Base-by-base conservation (phyloP, 2,113 vertebrate genomes). In the Dolichallabes microphthalmus region DNA sequence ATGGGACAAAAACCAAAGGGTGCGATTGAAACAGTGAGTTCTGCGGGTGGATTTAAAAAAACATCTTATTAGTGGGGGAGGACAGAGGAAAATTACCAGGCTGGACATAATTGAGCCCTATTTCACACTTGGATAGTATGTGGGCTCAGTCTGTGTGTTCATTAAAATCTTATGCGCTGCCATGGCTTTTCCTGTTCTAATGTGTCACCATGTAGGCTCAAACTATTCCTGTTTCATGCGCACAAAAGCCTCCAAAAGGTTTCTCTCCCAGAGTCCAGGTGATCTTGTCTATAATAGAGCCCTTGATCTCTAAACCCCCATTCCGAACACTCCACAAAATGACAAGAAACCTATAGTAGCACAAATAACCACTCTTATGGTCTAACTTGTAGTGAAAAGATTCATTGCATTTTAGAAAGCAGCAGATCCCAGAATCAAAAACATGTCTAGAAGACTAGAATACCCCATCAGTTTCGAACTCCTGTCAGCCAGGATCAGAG, bases 221-320 rank as follows among this genome's bases (percentile, higher is more conserved):
- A 45, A 73, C 80, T 84, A 71, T 75, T 79, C 68, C 30, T 86
- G 79, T 74, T 81, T 86, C 45, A 84, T 63, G 88, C 86, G 91
- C 92, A 93, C 91, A 93, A 92, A 94, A 88, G 87, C 89, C 89
- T 92, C 79, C 20, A 52, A 83, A 55, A 85, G 68, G 60, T 63
- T 85, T 76, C 85, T 83, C 5, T 83, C 85, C 81, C 85, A 82
- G 85, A 78, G 80, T 77, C 86, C 88, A 89, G 88, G 88, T 89
- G 88, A 89, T 87, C 30, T 45, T 82, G 58, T 85, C 80, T 60
- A 86, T 89, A 87, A 85, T 74, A 74, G 76, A 58, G 61, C 82
- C 57, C 82, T 76, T 87, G 86, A 87, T 83, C 77, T 83, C 88
- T 89, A 90, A 90, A 88, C 89, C 66, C 27, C 80, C 30, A 9